Conservation (phyloP, 2,113 vertebrate species). For the Deroptyus accipitrinus region DNA sequence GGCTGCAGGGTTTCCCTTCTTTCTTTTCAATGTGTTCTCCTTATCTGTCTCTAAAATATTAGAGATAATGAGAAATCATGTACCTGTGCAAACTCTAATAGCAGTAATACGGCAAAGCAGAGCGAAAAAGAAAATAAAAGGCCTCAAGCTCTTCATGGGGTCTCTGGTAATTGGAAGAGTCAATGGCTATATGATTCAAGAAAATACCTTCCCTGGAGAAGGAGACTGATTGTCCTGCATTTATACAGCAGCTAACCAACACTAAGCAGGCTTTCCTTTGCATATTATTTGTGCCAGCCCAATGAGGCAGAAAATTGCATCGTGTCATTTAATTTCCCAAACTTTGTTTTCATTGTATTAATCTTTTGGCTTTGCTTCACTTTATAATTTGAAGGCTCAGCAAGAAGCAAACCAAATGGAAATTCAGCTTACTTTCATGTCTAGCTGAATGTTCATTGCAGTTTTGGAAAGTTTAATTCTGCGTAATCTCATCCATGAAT, state of each 20-base stretch:
- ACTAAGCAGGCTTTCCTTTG: constrained; percentile 79
- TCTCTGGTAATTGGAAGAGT: constrained; percentile 80
- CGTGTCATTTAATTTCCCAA: constrained; percentile 94
- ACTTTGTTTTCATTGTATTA: constrained; percentile 96
- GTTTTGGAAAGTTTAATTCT: constrained; percentile 81
- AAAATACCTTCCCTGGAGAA: constrained; percentile 80
- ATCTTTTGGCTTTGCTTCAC: constrained; percentile 91
- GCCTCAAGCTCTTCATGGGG: constrained; percentile 53
- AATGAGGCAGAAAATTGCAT: constrained; percentile 95
- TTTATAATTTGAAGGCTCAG: constrained; percentile 93
- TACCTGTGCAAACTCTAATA: constrained; percentile 75
- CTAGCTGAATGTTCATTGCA: constrained; percentile 72
- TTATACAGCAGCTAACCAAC: constrained; percentile 77
- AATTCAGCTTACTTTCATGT: constrained; percentile 82
- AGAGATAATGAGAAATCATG: constrained; percentile 70
- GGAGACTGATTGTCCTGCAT: constrained; percentile 76
- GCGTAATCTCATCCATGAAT: constrained; percentile 79
- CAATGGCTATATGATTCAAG: constrained; percentile 78
- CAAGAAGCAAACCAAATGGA: constrained; percentile 87
- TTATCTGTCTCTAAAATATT: constrained; percentile 72
- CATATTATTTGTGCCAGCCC: constrained; percentile 85
- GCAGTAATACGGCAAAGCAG: constrained; percentile 33
- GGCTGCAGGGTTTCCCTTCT: constrained; percentile 39
- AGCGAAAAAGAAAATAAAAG: constrained; percentile 29
- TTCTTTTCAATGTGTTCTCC: constrained; percentile 48